Base-by-base conservation (phyloP, 2,797 vertebrate species). In the Sebastes nivosus region DNA sequence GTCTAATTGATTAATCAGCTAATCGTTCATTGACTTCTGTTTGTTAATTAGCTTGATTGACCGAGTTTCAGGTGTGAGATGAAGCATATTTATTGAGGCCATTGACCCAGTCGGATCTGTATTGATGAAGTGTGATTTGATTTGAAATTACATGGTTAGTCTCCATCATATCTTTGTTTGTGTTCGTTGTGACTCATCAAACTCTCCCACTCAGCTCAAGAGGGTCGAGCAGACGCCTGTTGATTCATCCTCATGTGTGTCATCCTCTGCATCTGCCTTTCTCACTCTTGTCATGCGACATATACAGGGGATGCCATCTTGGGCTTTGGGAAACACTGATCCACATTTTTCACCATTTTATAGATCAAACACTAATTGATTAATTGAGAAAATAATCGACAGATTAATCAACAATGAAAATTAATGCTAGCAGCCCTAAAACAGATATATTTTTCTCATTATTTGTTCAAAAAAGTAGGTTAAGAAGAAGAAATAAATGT, bases 161-260 rank as follows among this genome's bases (percentile, higher is more conserved):
- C 27, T 54, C 50, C n/a, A n/a, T 54, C 50, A 58, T 34, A 34
- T 77, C 66, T 59, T 42, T 73, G 20, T 74, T 58, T 71, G 54
- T 63, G 27, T 65, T 25, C 46, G 6, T 14, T 36, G 63, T 88
- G 90, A 89, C 86, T 91, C 90, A 86, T 88, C 86, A 79, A 24
- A 69, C 46, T 70, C 84, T 79, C 84, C 87, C 83, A 73, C 79
- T 86, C 76, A 64, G 58, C 71, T 73, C 64, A 18, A 11, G 58
- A 71, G 30, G 80, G 72, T 69, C 34, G 22, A 72, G 59, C 70
- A 54, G 77, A 18, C 73, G 79, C 82, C 75, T 73, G 81, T 88
- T 81, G 84, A 88, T 87, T 81, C 80, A 38, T 67, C 61, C 32
- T 76, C 30, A 60, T 81, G 74, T 52, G 36, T 27, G 20, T 75